Base-by-base conservation (phyloP, 2,113 vertebrate species). In the Ctenodactylus gundi region DNA sequence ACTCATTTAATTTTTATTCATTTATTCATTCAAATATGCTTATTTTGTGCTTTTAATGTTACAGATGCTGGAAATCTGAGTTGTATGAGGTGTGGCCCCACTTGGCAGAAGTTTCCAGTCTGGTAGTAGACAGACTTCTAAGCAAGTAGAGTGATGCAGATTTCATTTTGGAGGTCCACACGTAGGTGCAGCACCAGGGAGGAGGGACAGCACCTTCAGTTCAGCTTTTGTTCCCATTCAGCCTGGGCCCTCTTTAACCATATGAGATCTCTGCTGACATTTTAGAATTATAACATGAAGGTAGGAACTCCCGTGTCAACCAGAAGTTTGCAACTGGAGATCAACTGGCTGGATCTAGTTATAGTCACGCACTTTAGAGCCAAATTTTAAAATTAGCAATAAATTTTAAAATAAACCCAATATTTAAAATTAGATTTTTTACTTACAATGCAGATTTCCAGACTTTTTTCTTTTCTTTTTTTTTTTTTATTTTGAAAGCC, bases 41-140 rank as follows among this genome's bases (percentile, higher is more conserved):
- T 91, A 76, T 91, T 92, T 65, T 67, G 65, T 93, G 10, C 36
- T 91, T 93, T 86, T 89, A 41, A 46, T 67, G 49, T 88, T 75
- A 80, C 80, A 95, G 91, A 11, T 51, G 27, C 55, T 88, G 53
- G 58, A 34, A 88, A 94, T 90, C 68, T 91, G 70, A 94, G 78
- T 55, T 4, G n/a, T 86, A 44, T 65, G 81, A 86, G 84, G 78
- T 67, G 57, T 90, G 86, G 44, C 25, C 27, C 86, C 82, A 68
- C 31, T 21, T 88, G 60, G 7, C 44, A 49, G 78, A 93, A 80
- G 31, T 95, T 89, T 90, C 68, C 78, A 88, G 77, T 88, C 70
- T 39, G 25, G 84, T 49, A 25, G 31, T 68, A 90, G 75, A 90
- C 81, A 90, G 85, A 84, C 29, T 91, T 94, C 46, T 73, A 46